Percentiles rank a stretch among this genome's conserved stretches.
These are phyloP conservation scores for Drosophila cardini DNA, from an alignment of 1,140 invertebrate genomes.

Conservation along the genomic window DNA sequence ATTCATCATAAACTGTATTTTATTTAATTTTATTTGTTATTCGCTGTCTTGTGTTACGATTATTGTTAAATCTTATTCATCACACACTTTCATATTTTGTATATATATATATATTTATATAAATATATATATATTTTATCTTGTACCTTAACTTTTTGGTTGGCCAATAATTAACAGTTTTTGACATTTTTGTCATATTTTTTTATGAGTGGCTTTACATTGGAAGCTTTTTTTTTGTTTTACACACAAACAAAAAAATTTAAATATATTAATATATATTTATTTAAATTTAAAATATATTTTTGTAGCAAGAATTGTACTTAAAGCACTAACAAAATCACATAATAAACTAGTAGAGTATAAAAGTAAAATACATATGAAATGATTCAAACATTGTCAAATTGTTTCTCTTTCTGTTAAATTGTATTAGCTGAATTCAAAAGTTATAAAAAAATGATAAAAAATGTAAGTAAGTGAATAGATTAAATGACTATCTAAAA, in stretches of 20 bases:
- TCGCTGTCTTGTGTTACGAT: conserved; percentile 80
- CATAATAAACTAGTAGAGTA: conserved; percentile 77
- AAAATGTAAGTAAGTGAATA: conserved; percentile 10
- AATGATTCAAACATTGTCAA: conserved; percentile 21
- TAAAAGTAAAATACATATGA: conserved; percentile 48
- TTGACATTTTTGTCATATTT: conserved; percentile 40
- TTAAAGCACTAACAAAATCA: conserved; percentile 79
- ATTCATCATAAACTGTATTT: conserved; percentile 59
- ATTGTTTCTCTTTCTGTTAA: conserved; percentile 8
- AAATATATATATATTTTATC: conserved; percentile 55
- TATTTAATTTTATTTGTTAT: too few species aligned
- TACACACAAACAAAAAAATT: conserved; percentile 43
- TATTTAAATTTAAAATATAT: conserved; percentile 7
- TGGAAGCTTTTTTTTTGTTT: conserved; percentile 61
- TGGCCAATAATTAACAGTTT: conserved; percentile 40
- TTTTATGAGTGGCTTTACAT: conserved; percentile 44
- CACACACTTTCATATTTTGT: conserved; percentile 53
- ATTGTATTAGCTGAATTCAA: conserved; percentile 6
- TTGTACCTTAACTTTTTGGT: conserved; percentile 56
- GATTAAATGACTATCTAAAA: conserved; percentile 7
- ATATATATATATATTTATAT: conserved; percentile 71
- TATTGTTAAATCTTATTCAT: conserved; percentile 72
- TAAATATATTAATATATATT: conserved; percentile 11
- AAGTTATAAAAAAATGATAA: neutral
- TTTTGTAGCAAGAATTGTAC: conserved; percentile 67